These are phyloP conservation scores for Noctilio leporinus DNA, from an alignment of 2,113 vertebrate species.

Conservation along the genomic window DNA sequence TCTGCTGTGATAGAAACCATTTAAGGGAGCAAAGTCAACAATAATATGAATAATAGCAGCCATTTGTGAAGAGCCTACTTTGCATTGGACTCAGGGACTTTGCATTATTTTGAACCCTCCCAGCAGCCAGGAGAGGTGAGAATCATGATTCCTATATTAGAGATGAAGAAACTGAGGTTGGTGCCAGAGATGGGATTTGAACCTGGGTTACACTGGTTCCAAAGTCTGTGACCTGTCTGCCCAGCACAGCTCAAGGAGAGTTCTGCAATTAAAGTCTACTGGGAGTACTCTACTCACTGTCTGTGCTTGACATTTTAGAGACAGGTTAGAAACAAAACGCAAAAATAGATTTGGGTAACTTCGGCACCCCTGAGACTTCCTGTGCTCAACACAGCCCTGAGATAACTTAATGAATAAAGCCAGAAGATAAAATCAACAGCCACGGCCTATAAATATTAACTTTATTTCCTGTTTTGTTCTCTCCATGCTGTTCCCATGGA, in stretches of 20 bases:
- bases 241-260: neutral
- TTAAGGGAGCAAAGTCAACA: neutral
- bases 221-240: neutral
- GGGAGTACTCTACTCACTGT: neutral
- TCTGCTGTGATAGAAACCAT: neutral
- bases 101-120: neutral
- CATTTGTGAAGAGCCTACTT: neutral
- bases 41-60: neutral
- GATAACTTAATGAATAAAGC: slow-evolving; percentile 61
- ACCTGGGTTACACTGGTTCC: neutral
- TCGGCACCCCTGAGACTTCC: neutral
- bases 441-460: slow-evolving; percentile 73
- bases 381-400: slow-evolving; percentile 4
- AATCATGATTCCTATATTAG: neutral
- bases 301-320: neutral
- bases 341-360: neutral
- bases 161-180: neutral
- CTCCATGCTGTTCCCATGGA: slow-evolving; percentile 78
- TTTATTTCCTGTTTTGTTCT: slow-evolving; percentile 71
- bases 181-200: neutral
- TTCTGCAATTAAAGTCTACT: neutral
- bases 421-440: slow-evolving; percentile 62
- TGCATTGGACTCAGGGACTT: neutral
- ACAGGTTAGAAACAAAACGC: neutral
- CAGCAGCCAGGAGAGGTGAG: neutral